Evolutionary conservation across 1,140 invertebrate species (phyloP).

Genomic region (Antheraea pernyi): DNA sequence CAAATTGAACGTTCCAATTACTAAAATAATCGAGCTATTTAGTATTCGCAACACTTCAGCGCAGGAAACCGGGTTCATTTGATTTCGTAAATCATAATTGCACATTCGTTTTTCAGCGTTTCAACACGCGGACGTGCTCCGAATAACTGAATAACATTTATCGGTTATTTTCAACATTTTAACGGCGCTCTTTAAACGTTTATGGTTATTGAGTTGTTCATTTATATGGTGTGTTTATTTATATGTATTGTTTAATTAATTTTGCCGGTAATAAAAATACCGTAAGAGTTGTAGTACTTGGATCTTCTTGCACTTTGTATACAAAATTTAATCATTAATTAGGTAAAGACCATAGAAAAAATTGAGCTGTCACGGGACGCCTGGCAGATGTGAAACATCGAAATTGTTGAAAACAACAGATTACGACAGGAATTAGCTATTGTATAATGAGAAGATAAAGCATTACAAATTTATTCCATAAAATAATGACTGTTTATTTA

Average conservation of each 20-base stretch:
- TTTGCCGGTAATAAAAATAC: no score
- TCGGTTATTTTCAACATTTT: background rate
- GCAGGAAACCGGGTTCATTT: background rate
- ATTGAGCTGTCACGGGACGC: no score
- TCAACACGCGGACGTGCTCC: background rate
- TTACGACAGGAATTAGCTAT: no score
- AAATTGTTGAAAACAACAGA: no score
- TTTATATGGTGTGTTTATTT: background rate
- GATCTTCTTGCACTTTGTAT: no score
- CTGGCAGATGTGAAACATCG: no score
- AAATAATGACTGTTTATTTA: no score
- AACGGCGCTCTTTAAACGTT: background rate
- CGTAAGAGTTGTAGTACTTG: no score
- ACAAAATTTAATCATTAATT: no score
- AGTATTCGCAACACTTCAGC: background rate
- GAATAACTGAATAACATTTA: background rate
- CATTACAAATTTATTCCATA: no score
- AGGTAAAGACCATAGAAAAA: no score
- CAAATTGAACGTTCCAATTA: background rate
- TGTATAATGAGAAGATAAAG: no score
- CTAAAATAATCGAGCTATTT: constrained; percentile 1
- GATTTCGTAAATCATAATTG: constrained; percentile 4
- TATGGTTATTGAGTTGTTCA: background rate
- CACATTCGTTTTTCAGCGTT: background rate
- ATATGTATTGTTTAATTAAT: background rate